Conservation (phyloP, 2,113 vertebrate genomes). For the Oophaga pumilio region DNA sequence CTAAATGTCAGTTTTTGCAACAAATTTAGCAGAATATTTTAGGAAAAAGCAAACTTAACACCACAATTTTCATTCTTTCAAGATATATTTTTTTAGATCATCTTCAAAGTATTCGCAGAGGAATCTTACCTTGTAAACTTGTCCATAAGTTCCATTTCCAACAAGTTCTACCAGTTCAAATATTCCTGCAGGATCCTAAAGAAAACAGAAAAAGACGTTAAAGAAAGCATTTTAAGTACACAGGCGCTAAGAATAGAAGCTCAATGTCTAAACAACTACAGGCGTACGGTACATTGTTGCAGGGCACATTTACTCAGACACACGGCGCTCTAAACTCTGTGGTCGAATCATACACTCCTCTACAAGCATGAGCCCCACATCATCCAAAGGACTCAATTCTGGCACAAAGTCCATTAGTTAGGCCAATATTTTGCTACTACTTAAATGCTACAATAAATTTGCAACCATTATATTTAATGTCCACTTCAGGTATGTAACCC, state of each 20-base stretch:
- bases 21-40: neutral
- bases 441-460: too few relatives aligned
- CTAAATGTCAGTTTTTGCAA: neutral
- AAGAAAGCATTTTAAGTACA: neutral
- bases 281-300: neutral
- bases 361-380: too few relatives aligned
- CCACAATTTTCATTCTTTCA: neutral
- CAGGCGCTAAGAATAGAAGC: neutral
- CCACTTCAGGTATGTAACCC: too few relatives aligned
- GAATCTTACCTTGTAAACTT: conserved; percentile 94
- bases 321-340: neutral
- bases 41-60: neutral
- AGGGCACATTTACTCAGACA: neutral
- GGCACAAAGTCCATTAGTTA: too few relatives aligned
- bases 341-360: too few relatives aligned
- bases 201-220: conserved; percentile 54
- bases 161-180: conserved; percentile 97
- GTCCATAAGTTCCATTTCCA: conserved; percentile 96
- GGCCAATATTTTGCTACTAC: too few relatives aligned
- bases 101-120: neutral
- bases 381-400: too few relatives aligned
- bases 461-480: too few relatives aligned
- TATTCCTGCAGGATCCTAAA: conserved; percentile 95
- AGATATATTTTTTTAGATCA: neutral
- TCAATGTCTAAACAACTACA: neutral